Evolutionary conservation across 2,113 vertebrate genomes (phyloP), one percentile per base, ranked within the genome.

Genomic region (Mustela nigripes): DNA sequence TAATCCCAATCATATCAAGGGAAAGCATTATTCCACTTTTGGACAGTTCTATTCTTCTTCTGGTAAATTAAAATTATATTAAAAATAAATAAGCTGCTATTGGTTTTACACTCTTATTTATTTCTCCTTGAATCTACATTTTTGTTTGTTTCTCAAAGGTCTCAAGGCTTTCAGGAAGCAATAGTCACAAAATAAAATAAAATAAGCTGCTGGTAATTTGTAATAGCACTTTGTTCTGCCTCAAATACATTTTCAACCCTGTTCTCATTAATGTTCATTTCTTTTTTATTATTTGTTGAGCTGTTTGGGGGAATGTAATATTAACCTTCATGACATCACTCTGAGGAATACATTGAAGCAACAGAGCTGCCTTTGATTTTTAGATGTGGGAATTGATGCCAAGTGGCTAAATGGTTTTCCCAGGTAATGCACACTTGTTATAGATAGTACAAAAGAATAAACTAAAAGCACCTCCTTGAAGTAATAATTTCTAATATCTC

Each of bases 131-230:
- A 1, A 7, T 53, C 39, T 85, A 67, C 10, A 83, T 58, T 92
- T 96, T 86, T 67, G 10, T 91, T 96, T 96, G 26, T 73, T 95
- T 89, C 67, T 94, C 39, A 85, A 82, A 86, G 24, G 4, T 71
- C 48, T 83, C 87, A 48, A 84, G 60, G 24, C 48, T 65, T 88
- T 92, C 48, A 87, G 11, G 79, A 97, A 96, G 11, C 36, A 96
- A 91, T 67, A 65, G 83, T 96, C 50, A 80, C 36, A 74, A 79
- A 97, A 81, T 89, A 96, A 79, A 97, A 78, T 89, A 96, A 96
- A 92, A 92, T 65, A 96, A 31, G 36, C 21, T 89, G 62, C 45
- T 89, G 36, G 58, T 84, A 81, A 93, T 95, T 93, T 89, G 84
- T 79, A 50, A 71, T 4, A 84, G 87, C 22, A 73, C 26, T 89